Evolutionary conservation across 2,113 vertebrate genomes (phyloP), one percentile per base, ranked within the genome.

Genomic region (Trichechus manatus): DNA sequence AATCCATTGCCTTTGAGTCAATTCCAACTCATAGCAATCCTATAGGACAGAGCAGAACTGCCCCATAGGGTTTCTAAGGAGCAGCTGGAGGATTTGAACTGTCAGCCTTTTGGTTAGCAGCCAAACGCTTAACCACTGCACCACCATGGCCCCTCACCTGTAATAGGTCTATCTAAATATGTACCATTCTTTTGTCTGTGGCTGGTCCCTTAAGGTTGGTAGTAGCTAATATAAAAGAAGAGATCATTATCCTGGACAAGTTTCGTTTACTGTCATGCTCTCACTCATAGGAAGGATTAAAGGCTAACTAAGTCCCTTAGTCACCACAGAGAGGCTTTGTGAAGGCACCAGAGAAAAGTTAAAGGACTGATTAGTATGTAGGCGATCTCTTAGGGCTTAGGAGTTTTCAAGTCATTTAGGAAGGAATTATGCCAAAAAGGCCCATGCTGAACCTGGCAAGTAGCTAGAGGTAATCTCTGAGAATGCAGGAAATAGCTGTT

Each of bases 161-260:
- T 31, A 79, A 70, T 0, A 84, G 50, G 75, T 27, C 39, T 93
- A 1, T 79, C 47, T 39, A 75, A 92, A 42, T 50, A 66, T 80
- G 72, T 53, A 50, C 75, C 72, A 64, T 93, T 97, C 59, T 95
- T 95, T 79, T 53, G 14, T 93, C 15, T 56, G 93, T 97, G 97
- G 84, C 91, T 91, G 20, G 8, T 63, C 84, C 97, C 81, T 89
- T 89, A 93, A 97, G 80, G 53, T 92, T 80, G 23, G 74, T 96
- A 89, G 44, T 94, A 97, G 80, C 74, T 68, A 63, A 90, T 89
- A 82, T 75, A 92, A 88, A 96, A 9, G 64, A 96, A 96, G 88
- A 92, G 53, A 81, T 89, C 13, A 64, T 44, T 93, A 20, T 83
- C 20, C 36, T 64, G 25, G 23, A 86, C 33, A 91, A 23, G 77